A percentile compares a stretch with the other conserved stretches of the same genome.
phyloP scores from a whole-genome alignment of 1,140 invertebrate genomes.

The Cecropterus lyciades region DNA sequence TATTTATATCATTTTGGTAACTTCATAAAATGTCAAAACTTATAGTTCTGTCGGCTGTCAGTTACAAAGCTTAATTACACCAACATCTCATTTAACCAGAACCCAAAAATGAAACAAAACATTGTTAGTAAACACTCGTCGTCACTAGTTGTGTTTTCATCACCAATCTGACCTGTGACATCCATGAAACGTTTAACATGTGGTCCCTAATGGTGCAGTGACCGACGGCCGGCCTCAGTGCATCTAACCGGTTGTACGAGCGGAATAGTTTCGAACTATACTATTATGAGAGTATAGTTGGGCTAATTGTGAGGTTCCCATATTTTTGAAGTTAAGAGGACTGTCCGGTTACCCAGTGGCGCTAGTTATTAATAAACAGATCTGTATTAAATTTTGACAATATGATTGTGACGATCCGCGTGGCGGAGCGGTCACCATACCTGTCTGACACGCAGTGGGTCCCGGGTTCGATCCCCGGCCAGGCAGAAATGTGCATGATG shows the following conservation, averaged over 20 bases:
- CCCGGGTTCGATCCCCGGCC: no score
- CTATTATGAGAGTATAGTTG: constrained; percentile 55
- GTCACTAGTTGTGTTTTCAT: constrained; percentile 36
- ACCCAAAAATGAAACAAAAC: constrained; percentile 32
- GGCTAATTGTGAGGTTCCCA: constrained; percentile 11
- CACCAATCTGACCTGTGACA: constrained; percentile 47
- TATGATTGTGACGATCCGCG: no score
- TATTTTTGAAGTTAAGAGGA: neutral
- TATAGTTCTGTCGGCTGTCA: no score
- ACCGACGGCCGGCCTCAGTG: constrained; percentile 40
- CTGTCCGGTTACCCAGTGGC: neutral
- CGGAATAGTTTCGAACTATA: constrained; percentile 63
- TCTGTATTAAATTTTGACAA: no score
- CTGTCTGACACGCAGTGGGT: no score
- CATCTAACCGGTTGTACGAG: constrained; percentile 62
- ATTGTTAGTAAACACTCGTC: constrained; percentile 44
- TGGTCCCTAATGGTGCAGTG: constrained; percentile 41
- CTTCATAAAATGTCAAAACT: no score
- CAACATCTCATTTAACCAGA: neutral
- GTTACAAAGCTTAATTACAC: no score
- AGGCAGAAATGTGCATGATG: no score
- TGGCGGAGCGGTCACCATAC: no score
- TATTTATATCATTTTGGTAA: no score
- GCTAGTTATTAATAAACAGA: neutral
- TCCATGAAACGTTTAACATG: constrained; percentile 36